Evolutionary conservation across 2,113 vertebrate species (phyloP).

Genomic region (Microtus oregoni): DNA sequence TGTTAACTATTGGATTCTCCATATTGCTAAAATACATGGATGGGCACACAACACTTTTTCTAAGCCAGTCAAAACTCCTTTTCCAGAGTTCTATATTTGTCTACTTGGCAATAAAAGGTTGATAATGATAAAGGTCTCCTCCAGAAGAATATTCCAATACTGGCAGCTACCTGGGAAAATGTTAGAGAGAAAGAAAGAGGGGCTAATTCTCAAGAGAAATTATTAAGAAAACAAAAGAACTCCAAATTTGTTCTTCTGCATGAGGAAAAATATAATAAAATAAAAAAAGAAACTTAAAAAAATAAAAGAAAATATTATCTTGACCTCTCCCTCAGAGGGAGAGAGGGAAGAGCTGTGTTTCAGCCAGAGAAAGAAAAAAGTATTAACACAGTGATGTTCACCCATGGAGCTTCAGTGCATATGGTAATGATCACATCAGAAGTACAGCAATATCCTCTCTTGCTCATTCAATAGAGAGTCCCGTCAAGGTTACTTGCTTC

Average conservation of each 20-base stretch:
- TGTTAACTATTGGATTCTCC: not conserved
- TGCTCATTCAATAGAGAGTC: not conserved
- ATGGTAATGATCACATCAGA: not conserved
- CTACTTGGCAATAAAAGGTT: not conserved
- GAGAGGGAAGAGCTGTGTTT: not conserved
- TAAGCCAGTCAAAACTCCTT: not conserved
- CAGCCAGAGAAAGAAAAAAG: not conserved
- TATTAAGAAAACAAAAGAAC: not conserved
- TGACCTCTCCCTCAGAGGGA: not conserved
- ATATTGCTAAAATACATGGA: not conserved
- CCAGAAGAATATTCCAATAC: not conserved
- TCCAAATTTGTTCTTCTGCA: not conserved
- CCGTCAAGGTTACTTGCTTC: accelerated
- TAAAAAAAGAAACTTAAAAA: too few species aligned
- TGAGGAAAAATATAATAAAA: not conserved
- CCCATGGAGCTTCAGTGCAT: not conserved
- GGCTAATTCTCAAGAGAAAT: not conserved
- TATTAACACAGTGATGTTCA: not conserved
- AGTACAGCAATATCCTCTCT: not conserved
- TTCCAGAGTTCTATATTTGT: not conserved
- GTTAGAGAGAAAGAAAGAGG: not conserved
- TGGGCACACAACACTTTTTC: not conserved
- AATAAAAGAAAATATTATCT: not conserved
- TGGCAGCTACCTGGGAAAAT: not conserved
- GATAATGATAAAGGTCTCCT: not conserved